Conservation (phyloP, 2,797 vertebrate genomes). For the Botia kubotai region DNA sequence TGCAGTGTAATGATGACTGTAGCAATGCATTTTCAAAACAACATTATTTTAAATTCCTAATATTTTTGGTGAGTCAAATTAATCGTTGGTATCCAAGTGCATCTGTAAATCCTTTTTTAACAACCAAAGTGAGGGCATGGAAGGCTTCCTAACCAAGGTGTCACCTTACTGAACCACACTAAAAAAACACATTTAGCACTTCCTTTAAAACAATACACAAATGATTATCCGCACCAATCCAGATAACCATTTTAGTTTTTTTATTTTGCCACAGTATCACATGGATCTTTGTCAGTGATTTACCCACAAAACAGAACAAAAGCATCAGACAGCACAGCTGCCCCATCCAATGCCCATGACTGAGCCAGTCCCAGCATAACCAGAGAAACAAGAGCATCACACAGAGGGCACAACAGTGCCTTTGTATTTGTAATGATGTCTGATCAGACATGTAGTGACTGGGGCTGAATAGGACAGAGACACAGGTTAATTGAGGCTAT, state of each 20-base stretch:
- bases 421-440: conserved; percentile 18
- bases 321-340: conserved; percentile 25
- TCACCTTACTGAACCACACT: too few species aligned
- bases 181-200: too few species aligned
- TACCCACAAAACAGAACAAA: conserved; percentile 29
- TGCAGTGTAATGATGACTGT: too few species aligned
- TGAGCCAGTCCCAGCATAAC: conserved; percentile 3
- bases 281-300: background rate
- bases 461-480: conserved; percentile 20
- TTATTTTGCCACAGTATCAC: conserved; percentile 2
- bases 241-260: background rate
- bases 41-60: too few species aligned
- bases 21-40: too few species aligned
- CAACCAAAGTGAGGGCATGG: too few species aligned
- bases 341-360: background rate
- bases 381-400: conserved; percentile 28
- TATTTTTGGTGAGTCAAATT: too few species aligned
- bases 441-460: conserved; percentile 39
- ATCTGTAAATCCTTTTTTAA: too few species aligned
- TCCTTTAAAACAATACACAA: background rate
- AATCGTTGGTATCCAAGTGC: too few species aligned
- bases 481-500: conserved; percentile 41
- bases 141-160: too few species aligned
- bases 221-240: background rate
- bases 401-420: conserved; percentile 5